Conservation (phyloP, 2,888 invertebrate genomes). For the Sinhomidia bicolor region DNA sequence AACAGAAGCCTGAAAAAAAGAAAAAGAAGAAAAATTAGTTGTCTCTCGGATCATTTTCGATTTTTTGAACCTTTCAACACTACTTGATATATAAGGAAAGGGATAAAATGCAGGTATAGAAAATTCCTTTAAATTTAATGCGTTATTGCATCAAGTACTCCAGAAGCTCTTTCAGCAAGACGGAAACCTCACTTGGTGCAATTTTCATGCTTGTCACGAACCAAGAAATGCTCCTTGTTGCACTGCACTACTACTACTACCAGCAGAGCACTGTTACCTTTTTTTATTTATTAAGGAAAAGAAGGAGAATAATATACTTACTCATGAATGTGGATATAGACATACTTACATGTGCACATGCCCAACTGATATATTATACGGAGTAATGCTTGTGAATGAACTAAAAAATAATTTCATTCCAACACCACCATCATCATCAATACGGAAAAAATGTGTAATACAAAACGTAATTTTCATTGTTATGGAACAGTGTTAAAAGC, state of each 20-base stretch:
- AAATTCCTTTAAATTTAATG: no score
- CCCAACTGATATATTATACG: background rate
- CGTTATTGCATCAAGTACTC: constrained; percentile 14
- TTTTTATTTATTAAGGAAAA: constrained; percentile 17
- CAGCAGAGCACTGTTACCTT: constrained; percentile 55
- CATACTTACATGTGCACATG: no score
- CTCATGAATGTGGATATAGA: no score
- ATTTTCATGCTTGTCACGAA: constrained; percentile 74
- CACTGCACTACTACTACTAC: no score
- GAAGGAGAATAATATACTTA: no score
- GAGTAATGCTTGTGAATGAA: constrained; percentile 35
- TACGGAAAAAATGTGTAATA: constrained; percentile 45
- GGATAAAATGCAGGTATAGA: no score
- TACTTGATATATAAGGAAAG: background rate
- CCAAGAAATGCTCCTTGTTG: constrained; percentile 46
- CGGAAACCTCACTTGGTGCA: constrained; percentile 40
- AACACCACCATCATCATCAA: background rate
- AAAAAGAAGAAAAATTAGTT: constrained; percentile 53
- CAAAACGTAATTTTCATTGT: constrained; percentile 65
- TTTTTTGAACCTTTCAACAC: constrained; percentile 66
- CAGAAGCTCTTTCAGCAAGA: background rate
- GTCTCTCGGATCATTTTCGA: constrained; percentile 74
- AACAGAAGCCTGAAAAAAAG: no score
- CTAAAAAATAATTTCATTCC: constrained; percentile 36
- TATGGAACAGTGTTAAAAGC: constrained; percentile 67